phyloP scores from a whole-genome alignment of 1,140 invertebrate species.

The Orchesella cincta region DNA sequence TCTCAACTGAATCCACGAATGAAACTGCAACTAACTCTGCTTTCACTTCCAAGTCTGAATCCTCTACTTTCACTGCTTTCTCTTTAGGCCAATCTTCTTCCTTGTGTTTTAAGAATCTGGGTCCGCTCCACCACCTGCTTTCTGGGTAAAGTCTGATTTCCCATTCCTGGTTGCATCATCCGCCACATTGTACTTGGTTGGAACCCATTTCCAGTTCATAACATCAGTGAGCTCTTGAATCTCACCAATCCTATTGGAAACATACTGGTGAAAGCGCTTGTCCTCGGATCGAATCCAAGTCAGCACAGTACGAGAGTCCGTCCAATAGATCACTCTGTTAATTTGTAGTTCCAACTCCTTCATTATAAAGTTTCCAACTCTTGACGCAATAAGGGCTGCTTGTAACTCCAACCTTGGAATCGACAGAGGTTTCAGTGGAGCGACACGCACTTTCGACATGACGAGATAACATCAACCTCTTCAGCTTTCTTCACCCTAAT shows the following conservation, averaged over 20 bases:
- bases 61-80: not conserved
- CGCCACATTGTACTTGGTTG: constrained; percentile 1
- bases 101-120: not conserved
- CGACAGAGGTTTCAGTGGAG: constrained; percentile 53
- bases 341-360: not conserved
- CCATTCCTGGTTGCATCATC: constrained; percentile 17
- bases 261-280: not conserved
- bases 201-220: constrained; percentile 4
- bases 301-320: not conserved
- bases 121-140: not conserved
- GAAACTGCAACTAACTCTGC: not conserved
- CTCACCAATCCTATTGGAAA: not conserved
- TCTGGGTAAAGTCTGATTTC: not conserved
- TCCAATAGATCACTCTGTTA: not conserved
- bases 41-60: not conserved
- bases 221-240: not conserved
- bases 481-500: not conserved
- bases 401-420: constrained; percentile 56
- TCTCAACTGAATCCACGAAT: not conserved
- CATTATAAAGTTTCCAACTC: constrained; percentile 8
- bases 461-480: constrained; percentile 46
- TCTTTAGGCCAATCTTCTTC: not conserved
- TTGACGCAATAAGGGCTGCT: constrained; percentile 53
- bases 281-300: not conserved
- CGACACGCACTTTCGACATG: constrained; percentile 52